These are phyloP conservation scores for Apis florea DNA, from an alignment of 1,140 invertebrate genomes.

Conservation along the genomic window DNA sequence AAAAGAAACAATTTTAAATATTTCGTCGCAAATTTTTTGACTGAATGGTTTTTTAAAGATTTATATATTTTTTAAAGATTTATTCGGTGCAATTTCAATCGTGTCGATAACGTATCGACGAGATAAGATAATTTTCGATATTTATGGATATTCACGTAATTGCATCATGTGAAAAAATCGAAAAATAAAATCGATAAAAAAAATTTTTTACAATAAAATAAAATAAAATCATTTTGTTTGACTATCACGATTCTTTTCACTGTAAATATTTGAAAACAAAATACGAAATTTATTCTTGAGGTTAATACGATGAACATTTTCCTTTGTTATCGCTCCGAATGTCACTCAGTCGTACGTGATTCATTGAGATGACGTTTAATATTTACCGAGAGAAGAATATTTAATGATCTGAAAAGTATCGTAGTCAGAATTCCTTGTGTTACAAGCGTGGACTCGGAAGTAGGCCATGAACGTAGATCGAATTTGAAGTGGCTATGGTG, in stretches of 20 bases:
- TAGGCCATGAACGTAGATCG: slow-evolving; percentile 46
- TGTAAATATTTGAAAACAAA: neutral
- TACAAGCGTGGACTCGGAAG: slow-evolving; percentile 9
- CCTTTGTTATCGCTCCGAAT: neutral
- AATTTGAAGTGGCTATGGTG: slow-evolving; percentile 34
- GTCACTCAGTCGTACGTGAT: neutral
- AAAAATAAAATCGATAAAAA: neutral
- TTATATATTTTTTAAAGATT: neutral
- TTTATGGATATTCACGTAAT: slow-evolving; percentile 12
- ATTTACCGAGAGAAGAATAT: neutral
- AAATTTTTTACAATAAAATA: neutral
- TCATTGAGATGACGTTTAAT: neutral
- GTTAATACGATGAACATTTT: neutral
- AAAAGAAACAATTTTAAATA: neutral
- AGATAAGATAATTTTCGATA: slow-evolving; percentile 43
- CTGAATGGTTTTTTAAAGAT: neutral
- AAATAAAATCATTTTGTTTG: neutral
- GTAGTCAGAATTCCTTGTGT: neutral
- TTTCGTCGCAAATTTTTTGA: neutral
- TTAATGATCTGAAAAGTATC: slow-evolving; percentile 13
- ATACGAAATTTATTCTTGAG: too few species aligned
- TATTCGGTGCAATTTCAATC: neutral
- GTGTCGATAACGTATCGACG: neutral
- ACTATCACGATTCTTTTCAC: neutral
- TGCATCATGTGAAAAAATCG: neutral